phyloP scores from a whole-genome alignment of 2,797 vertebrate species.

The Poeciliopsis paucimaculata region DNA sequence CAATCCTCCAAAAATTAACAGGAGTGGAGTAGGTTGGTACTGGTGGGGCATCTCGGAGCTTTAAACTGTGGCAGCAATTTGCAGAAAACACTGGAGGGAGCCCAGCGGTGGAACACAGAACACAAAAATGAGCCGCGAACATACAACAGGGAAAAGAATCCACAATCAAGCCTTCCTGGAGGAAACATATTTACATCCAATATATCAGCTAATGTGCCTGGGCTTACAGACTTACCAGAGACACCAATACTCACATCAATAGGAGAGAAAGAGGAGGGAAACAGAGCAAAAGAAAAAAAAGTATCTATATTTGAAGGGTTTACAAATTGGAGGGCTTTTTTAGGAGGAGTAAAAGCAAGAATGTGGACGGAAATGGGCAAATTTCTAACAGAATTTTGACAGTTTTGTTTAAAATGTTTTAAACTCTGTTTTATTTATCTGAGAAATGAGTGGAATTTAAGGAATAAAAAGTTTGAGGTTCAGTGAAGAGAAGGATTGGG shows the following conservation, averaged over 20 bases:
- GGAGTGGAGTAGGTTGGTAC: background rate
- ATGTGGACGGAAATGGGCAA: background rate
- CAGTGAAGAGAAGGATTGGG: conserved; percentile 48
- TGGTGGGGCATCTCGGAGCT: conserved; percentile 50
- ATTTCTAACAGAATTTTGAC: conserved; percentile 39
- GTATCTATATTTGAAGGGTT: conserved; percentile 35
- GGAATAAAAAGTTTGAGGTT: conserved; percentile 52
- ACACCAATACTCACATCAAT: conserved; percentile 50
- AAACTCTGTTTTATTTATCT: conserved; percentile 50
- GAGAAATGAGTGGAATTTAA: conserved; percentile 39
- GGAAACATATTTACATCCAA: conserved; percentile 74
- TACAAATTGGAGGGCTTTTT: conserved; percentile 22
- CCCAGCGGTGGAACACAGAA: conserved; percentile 52
- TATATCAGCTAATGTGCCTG: conserved; percentile 59
- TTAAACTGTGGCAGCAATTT: conserved; percentile 34
- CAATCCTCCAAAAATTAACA: conserved; percentile 68
- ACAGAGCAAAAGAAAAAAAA: conserved; percentile 20
- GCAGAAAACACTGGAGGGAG: conserved; percentile 54
- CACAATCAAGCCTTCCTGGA: conserved; percentile 52
- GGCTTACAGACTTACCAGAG: conserved; percentile 65
- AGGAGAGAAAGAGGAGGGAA: conserved; percentile 17
- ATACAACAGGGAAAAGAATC: conserved; percentile 40
- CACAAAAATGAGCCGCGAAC: conserved; percentile 50
- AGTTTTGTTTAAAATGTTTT: conserved; percentile 56
- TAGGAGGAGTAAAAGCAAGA: background rate